Conservation (phyloP, 1,140 invertebrate species). For the Heliconius hermathena region DNA sequence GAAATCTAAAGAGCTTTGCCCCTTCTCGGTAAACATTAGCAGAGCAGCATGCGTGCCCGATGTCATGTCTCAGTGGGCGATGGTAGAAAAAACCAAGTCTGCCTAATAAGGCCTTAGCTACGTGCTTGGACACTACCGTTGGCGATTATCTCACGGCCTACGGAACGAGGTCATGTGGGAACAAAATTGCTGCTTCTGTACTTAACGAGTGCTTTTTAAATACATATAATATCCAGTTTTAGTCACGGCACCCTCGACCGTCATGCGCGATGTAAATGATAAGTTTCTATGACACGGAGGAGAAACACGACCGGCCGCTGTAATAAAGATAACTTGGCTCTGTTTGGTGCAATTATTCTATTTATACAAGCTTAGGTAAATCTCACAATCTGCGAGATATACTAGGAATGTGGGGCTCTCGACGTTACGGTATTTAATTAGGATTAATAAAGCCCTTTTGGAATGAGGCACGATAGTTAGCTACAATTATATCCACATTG, state of each 20-base stretch:
- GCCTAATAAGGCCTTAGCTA: constrained; percentile 65
- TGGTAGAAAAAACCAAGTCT: constrained; percentile 59
- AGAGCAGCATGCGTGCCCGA: constrained; percentile 48
- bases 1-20: constrained; percentile 19
- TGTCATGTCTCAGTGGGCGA: constrained; percentile 47
- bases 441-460: constrained; percentile 22
- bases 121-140: constrained; percentile 68
- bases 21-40: constrained; percentile 43
- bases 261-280: constrained; percentile 63
- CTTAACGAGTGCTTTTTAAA: constrained; percentile 53
- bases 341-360: constrained; percentile 15
- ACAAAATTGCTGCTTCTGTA: constrained; percentile 59
- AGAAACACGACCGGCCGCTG: constrained; percentile 22
- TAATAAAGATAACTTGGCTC: constrained; percentile 26
- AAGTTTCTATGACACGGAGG: constrained; percentile 46
- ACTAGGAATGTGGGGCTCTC: constrained; percentile 4
- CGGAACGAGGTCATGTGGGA: constrained; percentile 66
- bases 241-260: constrained; percentile 56
- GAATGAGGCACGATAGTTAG: constrained; percentile 24
- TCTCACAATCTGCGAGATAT: constrained; percentile 5
- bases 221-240: constrained; percentile 35
- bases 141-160: constrained; percentile 72
- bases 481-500: constrained; percentile 36
- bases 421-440: constrained; percentile 29
- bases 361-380: constrained; percentile 32